Base-by-base conservation (phyloP, 2,113 vertebrate species). In the Ciconia boyciana region DNA sequence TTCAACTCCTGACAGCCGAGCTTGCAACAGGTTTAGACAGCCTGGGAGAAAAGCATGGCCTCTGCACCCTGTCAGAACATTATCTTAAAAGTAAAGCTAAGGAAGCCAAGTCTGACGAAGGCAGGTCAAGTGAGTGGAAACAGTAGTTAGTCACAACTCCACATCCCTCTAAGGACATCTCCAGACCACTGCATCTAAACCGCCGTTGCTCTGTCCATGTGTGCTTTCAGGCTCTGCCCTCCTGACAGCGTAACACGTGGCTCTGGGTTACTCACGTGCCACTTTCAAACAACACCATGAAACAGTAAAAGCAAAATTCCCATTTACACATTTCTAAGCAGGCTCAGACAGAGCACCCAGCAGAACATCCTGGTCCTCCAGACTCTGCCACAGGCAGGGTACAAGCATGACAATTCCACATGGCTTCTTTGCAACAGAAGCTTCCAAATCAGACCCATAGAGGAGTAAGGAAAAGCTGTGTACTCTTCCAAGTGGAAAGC, bases 141-240 rank as follows among this genome's bases (percentile, higher is more conserved):
- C 18, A 58, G 39, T 6, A 24, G 26, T 19, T 61, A 70, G 60
- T 81, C 74, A 93, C 72, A 75, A 69, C 43, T 76, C 58, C 54
- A 26, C 43, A 31, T 24, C 54, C 64, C 76, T 44, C 68, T 26
- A 5, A 61, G 43, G 77, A 11, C 72, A 62, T 6, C 72, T 52
- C 48, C 77, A 81, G 58, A 65, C 6, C 49, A 16, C 68, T 28
- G 68, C 54, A 7, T 7, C 32, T 34, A 72, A 72, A 72, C 64
- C 83, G 58, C 49, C 4, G 0, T 0, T 36, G 60, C 44, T 76
- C 58, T 5, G 4, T 8, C 44, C 90, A 25, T 0, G 0, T 11
- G 31, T 7, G 46, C n/a, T 54, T 70, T 15, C 64, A 36, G 80
- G 77, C 87, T 77, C 49, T 93, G 83, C 64, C 49, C 77, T 57